These are phyloP conservation scores for Ptychochromis oligacanthus DNA, from an alignment of 2,113 vertebrate species.

Conservation along the genomic window DNA sequence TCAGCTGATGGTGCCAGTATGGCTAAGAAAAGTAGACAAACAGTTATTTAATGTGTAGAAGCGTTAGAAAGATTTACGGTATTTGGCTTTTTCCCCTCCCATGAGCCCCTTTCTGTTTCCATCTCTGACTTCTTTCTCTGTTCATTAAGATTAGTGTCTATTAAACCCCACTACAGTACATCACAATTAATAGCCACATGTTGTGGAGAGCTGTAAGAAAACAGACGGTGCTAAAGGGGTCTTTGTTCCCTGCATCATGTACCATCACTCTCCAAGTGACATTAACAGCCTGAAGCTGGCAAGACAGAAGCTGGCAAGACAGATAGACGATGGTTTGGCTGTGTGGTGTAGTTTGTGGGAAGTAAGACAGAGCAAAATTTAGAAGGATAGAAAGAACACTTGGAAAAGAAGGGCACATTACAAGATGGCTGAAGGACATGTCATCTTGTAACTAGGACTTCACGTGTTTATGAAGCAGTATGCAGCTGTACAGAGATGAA, in stretches of 20 bases:
- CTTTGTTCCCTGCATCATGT: background rate
- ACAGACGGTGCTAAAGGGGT: background rate
- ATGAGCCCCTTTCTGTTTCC: background rate
- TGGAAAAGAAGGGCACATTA: background rate
- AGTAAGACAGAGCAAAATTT: background rate
- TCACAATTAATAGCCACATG: background rate
- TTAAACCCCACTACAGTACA: background rate
- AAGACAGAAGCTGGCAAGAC: background rate
- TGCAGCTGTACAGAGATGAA: slow-evolving; percentile 3
- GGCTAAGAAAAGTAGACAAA: background rate
- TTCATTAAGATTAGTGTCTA: background rate
- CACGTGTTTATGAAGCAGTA: background rate
- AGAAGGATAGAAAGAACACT: no score
- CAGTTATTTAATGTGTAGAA: background rate
- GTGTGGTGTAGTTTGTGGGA: background rate
- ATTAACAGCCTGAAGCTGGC: background rate
- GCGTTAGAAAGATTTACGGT: background rate
- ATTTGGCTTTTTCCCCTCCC: background rate
- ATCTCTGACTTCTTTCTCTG: background rate
- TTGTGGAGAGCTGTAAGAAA: background rate
- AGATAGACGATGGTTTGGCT: background rate
- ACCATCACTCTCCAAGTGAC: background rate
- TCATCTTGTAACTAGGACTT: background rate
- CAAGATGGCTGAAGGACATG: background rate
- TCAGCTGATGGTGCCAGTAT: background rate